These are phyloP conservation scores for Hapalemur alaotrensis DNA, from an alignment of 2,797 vertebrate species.

Conservation along the genomic window DNA sequence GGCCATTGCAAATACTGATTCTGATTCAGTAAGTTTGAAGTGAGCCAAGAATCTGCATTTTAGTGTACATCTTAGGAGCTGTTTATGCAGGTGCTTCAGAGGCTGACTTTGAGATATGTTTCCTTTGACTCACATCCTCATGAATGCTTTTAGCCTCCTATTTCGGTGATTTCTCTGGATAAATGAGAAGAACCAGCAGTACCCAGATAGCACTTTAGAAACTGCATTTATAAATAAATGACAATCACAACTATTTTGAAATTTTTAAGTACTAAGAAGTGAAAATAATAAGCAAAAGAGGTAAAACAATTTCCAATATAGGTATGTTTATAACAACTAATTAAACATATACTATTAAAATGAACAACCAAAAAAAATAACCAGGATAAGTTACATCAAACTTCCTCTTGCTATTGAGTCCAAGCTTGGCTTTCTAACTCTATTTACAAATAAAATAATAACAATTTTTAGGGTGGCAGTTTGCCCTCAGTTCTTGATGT, in stretches of 20 bases:
- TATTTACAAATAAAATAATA: slow-evolving; percentile 16
- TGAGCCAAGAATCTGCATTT: background rate
- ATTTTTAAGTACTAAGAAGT: background rate
- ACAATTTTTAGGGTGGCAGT: no score
- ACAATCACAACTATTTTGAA: background rate
- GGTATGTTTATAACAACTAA: background rate
- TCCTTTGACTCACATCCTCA: background rate
- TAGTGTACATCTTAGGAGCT: background rate
- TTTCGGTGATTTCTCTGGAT: background rate
- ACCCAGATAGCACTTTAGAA: background rate
- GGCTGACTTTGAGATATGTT: background rate
- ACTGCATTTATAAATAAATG: background rate
- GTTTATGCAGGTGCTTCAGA: background rate
- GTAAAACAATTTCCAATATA: background rate
- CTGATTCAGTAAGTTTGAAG: background rate
- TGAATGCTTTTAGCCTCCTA: background rate
- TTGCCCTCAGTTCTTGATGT: no score
- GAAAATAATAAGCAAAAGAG: background rate
- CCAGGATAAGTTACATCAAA: background rate
- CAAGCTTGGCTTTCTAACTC: background rate
- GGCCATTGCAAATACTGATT: background rate
- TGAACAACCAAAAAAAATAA: background rate
- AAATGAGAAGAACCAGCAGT: background rate
- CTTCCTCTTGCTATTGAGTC: background rate
- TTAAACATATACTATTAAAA: background rate